Evolutionary conservation across 1,140 invertebrate genomes (phyloP), one percentile per base, ranked within the genome.

Genomic region (Eriocheir sinensis): DNA sequence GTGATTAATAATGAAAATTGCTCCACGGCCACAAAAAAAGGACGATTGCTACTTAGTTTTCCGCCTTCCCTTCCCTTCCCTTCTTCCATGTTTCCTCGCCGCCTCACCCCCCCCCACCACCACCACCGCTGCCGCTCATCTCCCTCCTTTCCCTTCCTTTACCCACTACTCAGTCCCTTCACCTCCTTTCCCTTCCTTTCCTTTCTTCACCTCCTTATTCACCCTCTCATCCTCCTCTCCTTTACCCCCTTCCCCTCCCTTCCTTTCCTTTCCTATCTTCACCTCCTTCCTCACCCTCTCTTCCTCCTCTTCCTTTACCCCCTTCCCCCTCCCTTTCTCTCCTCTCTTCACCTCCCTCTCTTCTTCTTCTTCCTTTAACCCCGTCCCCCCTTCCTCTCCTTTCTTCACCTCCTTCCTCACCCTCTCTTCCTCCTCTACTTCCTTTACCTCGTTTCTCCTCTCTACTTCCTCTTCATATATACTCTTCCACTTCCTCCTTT

Each of bases 1-100:
- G 60, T 72, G n/a, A 72, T 72, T 72, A 72, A 72, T 72, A n/a
- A 72, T 72, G 60, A 72, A 72, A 72, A 72, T 72, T 72, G 27
- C 60, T n/a, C 4, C 60, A 72, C 27, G 6, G n/a, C n/a, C n/a
- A 72, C n/a, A n/a, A 72, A 1, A 72, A 72, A 72, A 48, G n/a
- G 17, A 72, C 60, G n/a, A 72, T 72, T 72, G 9, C 21, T 21
- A 6, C 21, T 21, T 27, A 21, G 2, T 3, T 27, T 21, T 27
- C 21, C 53, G 9, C 21, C 53, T 21, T 27, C 53, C 27, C 6
- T 72, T 72, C 21, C 53, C 53, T 72, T 21, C 53, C 21, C 21
- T 21, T 27, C 53, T 27, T 72, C 53, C 53, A 9, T 72, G 2
- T 72, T 72, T 27, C 21, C 21, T 21, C 53, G 2, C 21, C 21